These are phyloP conservation scores for Rhabdophis nuchalis DNA, from an alignment of 2,797 vertebrate species.

Conservation along the genomic window DNA sequence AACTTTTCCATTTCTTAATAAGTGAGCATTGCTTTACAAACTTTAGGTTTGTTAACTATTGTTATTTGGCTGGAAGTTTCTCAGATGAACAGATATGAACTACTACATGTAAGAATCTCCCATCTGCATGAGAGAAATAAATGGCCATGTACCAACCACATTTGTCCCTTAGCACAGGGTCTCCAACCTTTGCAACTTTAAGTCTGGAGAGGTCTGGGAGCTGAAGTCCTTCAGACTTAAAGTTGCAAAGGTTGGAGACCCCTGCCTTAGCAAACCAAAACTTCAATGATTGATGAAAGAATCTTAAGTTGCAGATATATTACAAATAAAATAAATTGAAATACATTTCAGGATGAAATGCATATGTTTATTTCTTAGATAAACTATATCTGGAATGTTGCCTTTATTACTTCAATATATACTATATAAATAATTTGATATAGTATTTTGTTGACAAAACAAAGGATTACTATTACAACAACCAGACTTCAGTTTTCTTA, in stretches of 20 bases:
- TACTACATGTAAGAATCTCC: not conserved
- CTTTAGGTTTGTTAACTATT: not conserved
- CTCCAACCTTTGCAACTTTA: too few relatives aligned
- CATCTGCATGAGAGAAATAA: not conserved
- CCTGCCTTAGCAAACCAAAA: not conserved
- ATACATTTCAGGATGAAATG: not conserved
- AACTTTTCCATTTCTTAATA: not conserved
- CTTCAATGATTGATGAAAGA: not conserved
- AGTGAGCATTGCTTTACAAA: not conserved
- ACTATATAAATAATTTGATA: not conserved
- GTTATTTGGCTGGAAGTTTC: not conserved
- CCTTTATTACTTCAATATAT: not conserved
- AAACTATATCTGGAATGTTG: not conserved
- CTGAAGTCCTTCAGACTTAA: too few relatives aligned
- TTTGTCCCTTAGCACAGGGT: too few relatives aligned
- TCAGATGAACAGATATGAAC: too few relatives aligned
- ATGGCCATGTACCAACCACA: not conserved
- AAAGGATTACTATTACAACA: constrained; percentile 29
- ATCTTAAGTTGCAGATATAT: not conserved
- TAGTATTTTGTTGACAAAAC: constrained; percentile 22
- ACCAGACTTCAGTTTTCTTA: constrained; percentile 13
- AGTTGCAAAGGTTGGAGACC: too few relatives aligned
- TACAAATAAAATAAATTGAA: not conserved
- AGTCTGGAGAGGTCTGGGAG: too few relatives aligned
- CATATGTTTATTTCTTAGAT: not conserved